Base-by-base conservation (phyloP, 2,888 invertebrate genomes). In the Dicyrtoma fusca region DNA sequence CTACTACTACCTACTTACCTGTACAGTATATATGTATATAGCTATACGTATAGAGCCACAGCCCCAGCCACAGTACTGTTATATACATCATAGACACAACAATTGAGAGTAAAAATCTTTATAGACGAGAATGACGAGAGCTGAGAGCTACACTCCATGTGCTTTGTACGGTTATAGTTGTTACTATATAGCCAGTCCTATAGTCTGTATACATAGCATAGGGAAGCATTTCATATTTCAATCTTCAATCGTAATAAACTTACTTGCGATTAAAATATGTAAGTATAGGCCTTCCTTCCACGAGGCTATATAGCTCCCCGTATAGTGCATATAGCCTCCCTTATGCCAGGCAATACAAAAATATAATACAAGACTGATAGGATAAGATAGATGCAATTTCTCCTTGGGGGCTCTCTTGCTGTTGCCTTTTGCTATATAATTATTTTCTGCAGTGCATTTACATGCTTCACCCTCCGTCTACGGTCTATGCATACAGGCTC, bases 321-420 rank as follows among this genome's bases (percentile, higher is more conserved):
- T 14, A 49, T 4, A 13, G 49, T 49, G 11, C 19, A 49, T 49
- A 49, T 11, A 8, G 8, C 13, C 34, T 34, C 34, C 3, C 34
- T 34, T 34, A 34, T 34, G 34, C 3, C 34, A 34, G n/a, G n/a
- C n/a, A n/a, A n/a, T n/a, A 17, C 19, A 49, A 49, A 17, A 4
- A 49, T 49, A 17, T 49, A 49, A 8, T 34, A 34, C 34, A 34
- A 3, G n/a, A n/a, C n/a, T n/a, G n/a, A 17, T 17, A 49, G 49
- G 49, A 17, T 17, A 19, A 19, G 21, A 53, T 19, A 53, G 53
- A 53, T 53, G 53, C 62, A 62, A 42, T 62, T 59, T 62, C 62
- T 62, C 62, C 62, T 62, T 62, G 42, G 62, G 44, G 44, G 34
- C 62, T 62, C 26, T n/a, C 21, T 53, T 17, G 21, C 53, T 19